Conservation (phyloP, 2,888 invertebrate species). For the Pachydiplax longipennis region DNA sequence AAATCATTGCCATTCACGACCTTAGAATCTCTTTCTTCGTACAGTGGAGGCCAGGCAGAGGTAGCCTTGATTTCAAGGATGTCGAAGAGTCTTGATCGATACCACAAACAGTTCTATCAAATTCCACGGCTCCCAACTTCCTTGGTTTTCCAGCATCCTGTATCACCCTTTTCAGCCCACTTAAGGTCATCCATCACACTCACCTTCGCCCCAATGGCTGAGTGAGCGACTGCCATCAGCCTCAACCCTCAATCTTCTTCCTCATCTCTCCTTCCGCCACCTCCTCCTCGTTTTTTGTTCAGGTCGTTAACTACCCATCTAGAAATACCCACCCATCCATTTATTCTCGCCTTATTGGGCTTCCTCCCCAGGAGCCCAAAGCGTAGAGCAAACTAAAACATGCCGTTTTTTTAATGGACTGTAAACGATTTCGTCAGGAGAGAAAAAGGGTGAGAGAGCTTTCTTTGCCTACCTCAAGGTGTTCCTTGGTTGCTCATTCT, state of each 20-base stretch:
- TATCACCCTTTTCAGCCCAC: background rate
- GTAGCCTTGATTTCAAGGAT: no score
- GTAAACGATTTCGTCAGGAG: slow-evolving; percentile 28
- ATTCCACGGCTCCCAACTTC: background rate
- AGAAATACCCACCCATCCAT: background rate
- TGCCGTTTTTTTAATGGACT: slow-evolving; percentile 31
- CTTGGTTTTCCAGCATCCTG: background rate
- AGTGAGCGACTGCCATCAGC: slow-evolving; percentile 24
- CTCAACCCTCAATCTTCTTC: background rate
- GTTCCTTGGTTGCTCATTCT: background rate
- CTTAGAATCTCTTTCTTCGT: no score
- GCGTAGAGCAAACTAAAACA: slow-evolving; percentile 10
- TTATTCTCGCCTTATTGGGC: background rate
- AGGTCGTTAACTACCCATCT: slow-evolving; percentile 35
- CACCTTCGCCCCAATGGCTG: slow-evolving; percentile 21
- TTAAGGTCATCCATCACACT: slow-evolving; percentile 31
- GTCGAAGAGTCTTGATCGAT: background rate
- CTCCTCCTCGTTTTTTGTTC: slow-evolving; percentile 6
- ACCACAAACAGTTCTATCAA: background rate
- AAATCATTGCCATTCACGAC: no score
- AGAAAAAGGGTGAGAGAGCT: background rate
- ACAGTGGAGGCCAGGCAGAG: no score
- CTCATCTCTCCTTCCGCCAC: background rate
- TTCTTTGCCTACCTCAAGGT: background rate
- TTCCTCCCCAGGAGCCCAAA: background rate